A percentile compares a stretch with the other conserved stretches of the same genome.
Evolutionary conservation across 2,888 invertebrate genomes (phyloP).

Genomic region (Folsomia manolachei): DNA sequence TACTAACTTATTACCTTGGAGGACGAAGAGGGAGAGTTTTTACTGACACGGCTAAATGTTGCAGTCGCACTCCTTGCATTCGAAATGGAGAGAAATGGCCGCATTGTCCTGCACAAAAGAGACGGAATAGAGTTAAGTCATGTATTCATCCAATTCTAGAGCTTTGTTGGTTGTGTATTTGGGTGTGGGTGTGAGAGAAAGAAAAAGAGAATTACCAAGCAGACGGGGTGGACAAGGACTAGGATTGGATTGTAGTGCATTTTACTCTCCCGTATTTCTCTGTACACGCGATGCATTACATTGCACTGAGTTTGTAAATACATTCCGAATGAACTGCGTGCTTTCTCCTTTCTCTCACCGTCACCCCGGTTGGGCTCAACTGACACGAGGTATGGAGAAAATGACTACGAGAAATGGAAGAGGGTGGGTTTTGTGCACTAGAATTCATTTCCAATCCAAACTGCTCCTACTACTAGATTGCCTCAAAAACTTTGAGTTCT

Average conservation of each 20-base stretch:
- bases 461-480: background rate
- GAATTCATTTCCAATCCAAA: background rate
- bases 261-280: background rate
- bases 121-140: background rate
- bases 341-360: background rate
- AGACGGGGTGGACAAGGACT: background rate
- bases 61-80: background rate
- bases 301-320: background rate
- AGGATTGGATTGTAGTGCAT: background rate
- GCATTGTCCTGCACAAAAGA: background rate
- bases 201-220: background rate
- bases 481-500: background rate
- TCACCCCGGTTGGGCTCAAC: too few species aligned
- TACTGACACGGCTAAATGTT: constrained; percentile 1
- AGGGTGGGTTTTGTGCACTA: background rate
- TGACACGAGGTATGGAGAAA: background rate
- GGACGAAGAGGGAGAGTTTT: background rate
- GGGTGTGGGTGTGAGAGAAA: background rate
- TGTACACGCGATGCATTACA: background rate
- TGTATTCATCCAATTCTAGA: background rate
- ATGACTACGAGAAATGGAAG: background rate
- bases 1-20: background rate
- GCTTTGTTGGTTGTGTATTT: background rate
- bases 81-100: background rate
- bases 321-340: background rate